Percentiles rank a stretch among this genome's conserved stretches.
Evolutionary conservation across 2,113 vertebrate genomes (phyloP).

Genomic region (Tricholaema leucomelas): DNA sequence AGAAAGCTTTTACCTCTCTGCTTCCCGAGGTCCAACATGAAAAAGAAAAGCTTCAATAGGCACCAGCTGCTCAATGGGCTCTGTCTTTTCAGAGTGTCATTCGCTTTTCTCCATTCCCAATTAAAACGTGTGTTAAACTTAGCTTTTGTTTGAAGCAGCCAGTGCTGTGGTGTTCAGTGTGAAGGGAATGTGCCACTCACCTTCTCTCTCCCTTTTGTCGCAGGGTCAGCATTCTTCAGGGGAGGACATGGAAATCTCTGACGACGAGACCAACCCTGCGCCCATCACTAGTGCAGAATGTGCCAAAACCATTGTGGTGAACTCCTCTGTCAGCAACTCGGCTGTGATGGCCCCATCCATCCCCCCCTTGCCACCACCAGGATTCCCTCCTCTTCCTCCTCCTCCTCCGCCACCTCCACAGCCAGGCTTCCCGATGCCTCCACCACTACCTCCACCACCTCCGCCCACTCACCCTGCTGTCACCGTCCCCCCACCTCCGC

Average conservation of each 20-base stretch:
- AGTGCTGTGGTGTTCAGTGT: not conserved
- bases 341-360: slow-evolving; percentile 81
- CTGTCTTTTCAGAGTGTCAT: not conserved
- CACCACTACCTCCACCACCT: slow-evolving; percentile 78
- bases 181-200: slow-evolving; percentile 10
- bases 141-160: slow-evolving; percentile 42
- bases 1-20: slow-evolving; percentile 17
- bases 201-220: not conserved
- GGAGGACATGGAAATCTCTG: slow-evolving; percentile 99
- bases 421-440: slow-evolving; percentile 74
- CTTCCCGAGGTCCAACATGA: slow-evolving; percentile 22
- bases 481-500: slow-evolving; percentile 71
- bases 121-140: slow-evolving; percentile 46
- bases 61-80: slow-evolving; percentile 8
- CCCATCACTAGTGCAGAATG: slow-evolving; percentile 88
- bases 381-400: slow-evolving; percentile 84
- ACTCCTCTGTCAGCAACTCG: slow-evolving; percentile 83
- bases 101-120: not conserved
- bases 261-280: slow-evolving; percentile 90
- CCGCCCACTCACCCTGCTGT: slow-evolving; percentile 71
- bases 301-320: slow-evolving; percentile 90
- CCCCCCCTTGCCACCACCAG: slow-evolving; percentile 80
- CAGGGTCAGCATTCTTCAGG: slow-evolving; percentile 93
- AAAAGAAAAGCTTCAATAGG: slow-evolving; percentile 40
- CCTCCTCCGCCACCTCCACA: slow-evolving; percentile 74